These are phyloP conservation scores for Steinernema carpocapsae DNA, from an alignment of 2,888 invertebrate species.

Conservation along the genomic window DNA sequence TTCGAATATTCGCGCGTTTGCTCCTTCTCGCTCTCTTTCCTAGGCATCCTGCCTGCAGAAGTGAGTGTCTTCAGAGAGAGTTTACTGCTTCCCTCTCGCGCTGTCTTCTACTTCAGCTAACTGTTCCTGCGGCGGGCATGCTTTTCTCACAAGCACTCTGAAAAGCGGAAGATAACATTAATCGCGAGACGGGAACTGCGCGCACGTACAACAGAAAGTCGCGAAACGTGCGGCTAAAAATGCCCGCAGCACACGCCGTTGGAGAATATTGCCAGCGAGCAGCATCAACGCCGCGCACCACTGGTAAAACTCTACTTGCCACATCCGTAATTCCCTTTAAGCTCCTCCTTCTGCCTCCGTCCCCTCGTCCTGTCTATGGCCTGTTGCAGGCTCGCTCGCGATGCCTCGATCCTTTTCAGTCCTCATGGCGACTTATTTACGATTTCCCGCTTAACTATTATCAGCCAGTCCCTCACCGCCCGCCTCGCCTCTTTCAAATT, in stretches of 20 bases:
- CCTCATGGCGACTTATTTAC: not conserved
- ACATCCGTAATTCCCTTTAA: constrained; percentile 35
- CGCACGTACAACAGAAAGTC: not conserved
- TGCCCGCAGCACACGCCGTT: constrained; percentile 28
- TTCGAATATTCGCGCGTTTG: constrained; percentile 31
- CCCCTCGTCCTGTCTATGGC: constrained; percentile 16
- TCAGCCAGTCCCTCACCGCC: not conserved
- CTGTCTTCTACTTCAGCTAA: constrained; percentile 13
- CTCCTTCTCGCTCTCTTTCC: constrained; percentile 27
- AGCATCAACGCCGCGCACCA: constrained; percentile 33
- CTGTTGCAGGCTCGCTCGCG: not conserved
- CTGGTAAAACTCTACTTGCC: constrained; percentile 35
- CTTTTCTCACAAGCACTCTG: constrained; percentile 5
- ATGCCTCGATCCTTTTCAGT: constrained; percentile 7
- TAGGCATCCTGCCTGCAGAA: constrained; percentile 21
- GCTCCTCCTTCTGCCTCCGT: constrained; percentile 31
- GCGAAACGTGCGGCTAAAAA: constrained; percentile 10
- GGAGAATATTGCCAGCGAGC: constrained; percentile 33
- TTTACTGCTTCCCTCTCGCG: not conserved
- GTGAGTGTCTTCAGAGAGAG: not conserved
- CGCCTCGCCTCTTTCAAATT: not conserved
- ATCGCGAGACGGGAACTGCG: not conserved
- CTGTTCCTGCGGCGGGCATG: not conserved
- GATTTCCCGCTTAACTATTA: constrained; percentile 5
- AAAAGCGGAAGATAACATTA: not conserved